Evolutionary conservation across 1,140 invertebrate species (phyloP).

Genomic region (Sitodiplosis mosellana): DNA sequence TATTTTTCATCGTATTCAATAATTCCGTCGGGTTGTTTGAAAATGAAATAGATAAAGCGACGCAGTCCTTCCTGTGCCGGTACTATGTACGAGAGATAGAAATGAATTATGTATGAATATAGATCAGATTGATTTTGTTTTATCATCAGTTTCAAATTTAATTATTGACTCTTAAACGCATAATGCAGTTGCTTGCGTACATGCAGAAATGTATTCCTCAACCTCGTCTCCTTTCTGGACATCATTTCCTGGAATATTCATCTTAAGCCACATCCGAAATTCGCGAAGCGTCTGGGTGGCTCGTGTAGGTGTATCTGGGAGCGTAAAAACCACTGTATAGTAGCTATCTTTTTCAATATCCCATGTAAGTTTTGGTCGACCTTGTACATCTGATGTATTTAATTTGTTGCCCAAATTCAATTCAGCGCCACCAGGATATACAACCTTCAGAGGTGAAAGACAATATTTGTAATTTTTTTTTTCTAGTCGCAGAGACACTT

Average conservation of each 20-base stretch:
- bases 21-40: conserved; percentile 29
- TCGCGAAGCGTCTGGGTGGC: conserved; percentile 24
- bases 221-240: conserved; percentile 31
- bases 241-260: conserved; percentile 34
- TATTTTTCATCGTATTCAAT: not conserved
- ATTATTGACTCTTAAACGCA: no score
- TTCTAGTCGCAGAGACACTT: not conserved
- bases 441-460: not conserved
- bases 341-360: not conserved
- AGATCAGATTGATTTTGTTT: no score
- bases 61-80: conserved; percentile 31
- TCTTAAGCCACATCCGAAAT: conserved; percentile 37
- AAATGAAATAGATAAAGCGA: conserved; percentile 44
- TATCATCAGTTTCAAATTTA: no score
- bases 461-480: not conserved
- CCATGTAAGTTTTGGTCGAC: not conserved
- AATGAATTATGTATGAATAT: no score
- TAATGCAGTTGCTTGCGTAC: no score
- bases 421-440: not conserved
- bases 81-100: no score
- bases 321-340: conserved; percentile 8
- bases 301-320: conserved; percentile 34
- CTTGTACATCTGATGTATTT: not conserved
- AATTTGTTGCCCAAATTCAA: not conserved
- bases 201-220: conserved; percentile 33